phyloP scores from a whole-genome alignment of 2,797 vertebrate species.

The Pangasius mekongensis region DNA sequence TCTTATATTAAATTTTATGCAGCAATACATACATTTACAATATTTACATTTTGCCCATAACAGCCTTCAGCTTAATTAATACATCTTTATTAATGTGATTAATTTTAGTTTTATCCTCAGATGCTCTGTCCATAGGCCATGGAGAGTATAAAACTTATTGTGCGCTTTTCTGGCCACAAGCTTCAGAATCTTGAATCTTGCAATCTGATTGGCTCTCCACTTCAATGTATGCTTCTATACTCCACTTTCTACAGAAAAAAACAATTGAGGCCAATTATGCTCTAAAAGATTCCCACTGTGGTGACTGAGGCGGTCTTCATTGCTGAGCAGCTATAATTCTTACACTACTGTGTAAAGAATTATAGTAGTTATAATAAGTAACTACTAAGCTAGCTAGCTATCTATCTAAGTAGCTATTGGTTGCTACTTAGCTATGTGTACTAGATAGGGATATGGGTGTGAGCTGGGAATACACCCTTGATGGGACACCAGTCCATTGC shows the following conservation, averaged over 20 bases:
- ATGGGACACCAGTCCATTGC: neutral
- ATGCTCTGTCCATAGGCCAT: neutral
- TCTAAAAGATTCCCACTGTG: neutral
- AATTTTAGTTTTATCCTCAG: neutral
- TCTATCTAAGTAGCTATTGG: neutral
- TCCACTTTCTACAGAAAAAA: neutral
- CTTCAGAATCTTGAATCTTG: neutral
- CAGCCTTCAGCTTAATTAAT: neutral
- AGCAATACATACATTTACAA: neutral
- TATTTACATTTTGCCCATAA: conserved; percentile 22
- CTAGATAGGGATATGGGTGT: no score
- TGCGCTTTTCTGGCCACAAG: neutral
- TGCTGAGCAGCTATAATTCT: neutral
- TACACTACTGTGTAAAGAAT: neutral
- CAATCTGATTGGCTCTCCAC: neutral
- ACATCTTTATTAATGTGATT: neutral
- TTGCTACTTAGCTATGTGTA: neutral
- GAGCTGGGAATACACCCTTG: no score
- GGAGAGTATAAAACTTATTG: neutral
- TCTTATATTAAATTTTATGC: neutral
- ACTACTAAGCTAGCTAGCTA: neutral
- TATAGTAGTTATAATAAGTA: neutral
- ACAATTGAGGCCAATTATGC: neutral
- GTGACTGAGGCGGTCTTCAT: neutral
- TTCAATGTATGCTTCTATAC: neutral